A percentile compares a stretch with the other conserved stretches of the same genome.
Evolutionary conservation across 2,888 invertebrate species (phyloP).

Genomic region (Doris montereyensis): DNA sequence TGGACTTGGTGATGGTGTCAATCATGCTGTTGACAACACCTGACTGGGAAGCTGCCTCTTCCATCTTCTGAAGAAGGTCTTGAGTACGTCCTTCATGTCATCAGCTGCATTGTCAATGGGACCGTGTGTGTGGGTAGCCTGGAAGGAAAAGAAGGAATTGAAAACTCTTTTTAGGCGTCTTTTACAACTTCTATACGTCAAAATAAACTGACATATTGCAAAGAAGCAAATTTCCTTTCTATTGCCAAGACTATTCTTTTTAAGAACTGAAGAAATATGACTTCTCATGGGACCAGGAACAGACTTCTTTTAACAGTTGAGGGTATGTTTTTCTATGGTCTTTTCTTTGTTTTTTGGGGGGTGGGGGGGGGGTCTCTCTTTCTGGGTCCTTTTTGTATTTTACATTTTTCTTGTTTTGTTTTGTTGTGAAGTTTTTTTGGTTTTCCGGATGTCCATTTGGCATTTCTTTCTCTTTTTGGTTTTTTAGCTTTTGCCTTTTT

Average conservation of each 20-base stretch:
- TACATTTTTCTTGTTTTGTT: not conserved
- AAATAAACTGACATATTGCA: not conserved
- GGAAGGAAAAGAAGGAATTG: too few species aligned
- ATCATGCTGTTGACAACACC: slow-evolving; percentile 92
- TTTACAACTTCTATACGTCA: not conserved
- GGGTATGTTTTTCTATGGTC: too few species aligned
- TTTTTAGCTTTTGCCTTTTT: too few species aligned
- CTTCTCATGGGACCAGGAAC: too few species aligned
- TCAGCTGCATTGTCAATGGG: slow-evolving; percentile 87
- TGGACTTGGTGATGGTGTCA: slow-evolving; percentile 91
- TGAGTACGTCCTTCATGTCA: slow-evolving; percentile 85
- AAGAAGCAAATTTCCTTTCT: not conserved
- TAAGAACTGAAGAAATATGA: not conserved
- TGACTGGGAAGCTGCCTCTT: slow-evolving; percentile 82
- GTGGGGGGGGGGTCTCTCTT: too few species aligned
- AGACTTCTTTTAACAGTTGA: too few species aligned
- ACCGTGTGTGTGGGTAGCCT: slow-evolving; percentile 85
- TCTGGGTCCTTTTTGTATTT: too few species aligned
- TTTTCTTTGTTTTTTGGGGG: too few species aligned
- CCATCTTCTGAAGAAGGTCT: slow-evolving; percentile 84
- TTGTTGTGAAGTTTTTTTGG: too few species aligned
- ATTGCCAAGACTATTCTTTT: not conserved
- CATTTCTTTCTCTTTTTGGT: too few species aligned
- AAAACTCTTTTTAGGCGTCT: not conserved
- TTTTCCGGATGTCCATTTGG: not conserved